These are phyloP conservation scores for Ischnura elegans DNA, from an alignment of 2,888 invertebrate genomes.

Conservation along the genomic window DNA sequence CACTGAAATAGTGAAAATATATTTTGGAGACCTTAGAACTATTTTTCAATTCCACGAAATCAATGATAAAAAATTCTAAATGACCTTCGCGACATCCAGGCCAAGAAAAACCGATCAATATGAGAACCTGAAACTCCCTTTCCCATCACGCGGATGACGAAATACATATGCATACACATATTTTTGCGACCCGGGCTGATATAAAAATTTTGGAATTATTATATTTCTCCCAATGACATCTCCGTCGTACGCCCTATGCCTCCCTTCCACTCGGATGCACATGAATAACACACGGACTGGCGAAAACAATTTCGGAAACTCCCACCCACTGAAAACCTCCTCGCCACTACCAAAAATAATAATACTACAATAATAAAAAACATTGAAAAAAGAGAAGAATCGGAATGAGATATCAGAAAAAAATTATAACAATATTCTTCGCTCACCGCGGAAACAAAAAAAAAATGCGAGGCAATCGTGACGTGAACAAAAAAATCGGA, in stretches of 20 bases:
- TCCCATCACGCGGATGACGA: not conserved
- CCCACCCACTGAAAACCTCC: not conserved
- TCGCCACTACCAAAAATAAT: not conserved
- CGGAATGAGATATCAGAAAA: not conserved
- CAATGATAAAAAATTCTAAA: no score
- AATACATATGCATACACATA: not conserved
- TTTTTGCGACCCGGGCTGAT: not conserved
- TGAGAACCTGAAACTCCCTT: not conserved
- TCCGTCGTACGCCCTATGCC: not conserved
- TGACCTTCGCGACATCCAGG: no score
- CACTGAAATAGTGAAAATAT: no score
- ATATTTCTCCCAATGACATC: not conserved
- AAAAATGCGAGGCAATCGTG: not conserved
- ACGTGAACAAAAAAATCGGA: constrained; percentile 1
- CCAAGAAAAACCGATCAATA: no score
- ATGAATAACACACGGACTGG: not conserved
- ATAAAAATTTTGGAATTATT: not conserved
- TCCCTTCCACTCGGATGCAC: not conserved
- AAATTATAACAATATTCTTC: not conserved
- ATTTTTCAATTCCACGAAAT: no score
- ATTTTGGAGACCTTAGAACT: no score
- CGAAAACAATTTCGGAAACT: not conserved
- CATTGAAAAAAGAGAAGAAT: not conserved
- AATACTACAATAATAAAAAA: not conserved
- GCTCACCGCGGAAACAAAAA: not conserved